Conservation (phyloP, 1,140 invertebrate genomes). For the Tachypleus tridentatus region DNA sequence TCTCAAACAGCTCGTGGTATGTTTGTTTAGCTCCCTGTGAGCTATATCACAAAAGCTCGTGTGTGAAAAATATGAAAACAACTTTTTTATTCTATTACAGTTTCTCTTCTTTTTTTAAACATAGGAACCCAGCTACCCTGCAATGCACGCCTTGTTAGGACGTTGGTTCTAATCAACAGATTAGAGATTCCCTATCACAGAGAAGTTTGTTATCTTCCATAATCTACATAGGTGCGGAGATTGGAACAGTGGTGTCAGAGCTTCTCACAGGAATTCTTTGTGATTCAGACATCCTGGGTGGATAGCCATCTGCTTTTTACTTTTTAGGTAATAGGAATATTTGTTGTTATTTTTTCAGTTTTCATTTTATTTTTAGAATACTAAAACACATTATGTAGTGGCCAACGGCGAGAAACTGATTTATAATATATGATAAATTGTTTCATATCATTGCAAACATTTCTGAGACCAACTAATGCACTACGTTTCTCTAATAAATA, state of each 20-base stretch:
- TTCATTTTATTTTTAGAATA: not conserved
- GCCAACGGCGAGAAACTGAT: slow-evolving; percentile 2
- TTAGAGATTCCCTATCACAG: slow-evolving; percentile 11
- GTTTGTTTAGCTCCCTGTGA: too few species aligned
- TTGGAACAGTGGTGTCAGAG: slow-evolving; percentile 28
- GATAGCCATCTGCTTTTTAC: slow-evolving; percentile 61
- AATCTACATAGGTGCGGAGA: slow-evolving; percentile 25
- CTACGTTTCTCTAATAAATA: too few species aligned
- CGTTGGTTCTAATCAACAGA: too few species aligned
- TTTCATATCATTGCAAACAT: too few species aligned
- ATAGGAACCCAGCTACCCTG: slow-evolving; percentile 14
- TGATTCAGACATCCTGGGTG: slow-evolving; percentile 35
- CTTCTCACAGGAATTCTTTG: slow-evolving; percentile 29
- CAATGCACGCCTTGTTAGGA: slow-evolving; percentile 32
- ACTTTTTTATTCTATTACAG: too few species aligned
- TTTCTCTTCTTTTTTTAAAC: too few species aligned
- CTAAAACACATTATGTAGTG: slow-evolving; percentile 8
- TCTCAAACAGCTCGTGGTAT: too few species aligned
- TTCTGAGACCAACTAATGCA: too few species aligned
- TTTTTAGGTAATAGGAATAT: slow-evolving; percentile 40
- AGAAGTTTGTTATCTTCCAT: slow-evolving; percentile 11
- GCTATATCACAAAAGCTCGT: too few species aligned
- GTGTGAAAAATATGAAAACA: too few species aligned
- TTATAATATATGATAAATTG: not conserved
- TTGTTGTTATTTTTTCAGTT: not conserved